Evolutionary conservation across 2,888 invertebrate species (phyloP).

Genomic region (Furcula furcula): DNA sequence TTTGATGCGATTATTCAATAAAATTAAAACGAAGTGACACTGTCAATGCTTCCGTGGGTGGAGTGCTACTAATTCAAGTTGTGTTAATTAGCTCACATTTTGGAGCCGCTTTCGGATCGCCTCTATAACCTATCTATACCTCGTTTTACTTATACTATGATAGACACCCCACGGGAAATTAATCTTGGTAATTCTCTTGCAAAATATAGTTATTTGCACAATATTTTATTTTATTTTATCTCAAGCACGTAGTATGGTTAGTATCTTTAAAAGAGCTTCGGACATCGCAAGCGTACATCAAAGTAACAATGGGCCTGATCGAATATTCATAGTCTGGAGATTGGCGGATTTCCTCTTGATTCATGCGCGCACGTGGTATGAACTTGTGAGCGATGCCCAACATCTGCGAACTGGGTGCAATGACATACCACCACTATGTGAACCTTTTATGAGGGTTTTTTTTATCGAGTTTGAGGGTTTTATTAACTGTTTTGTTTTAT

Average conservation of each 20-base stretch:
- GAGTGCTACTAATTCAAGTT: too few relatives aligned
- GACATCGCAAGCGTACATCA: conserved; percentile 3
- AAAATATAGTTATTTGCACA: too few relatives aligned
- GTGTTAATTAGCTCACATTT: too few relatives aligned
- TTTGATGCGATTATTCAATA: too few relatives aligned
- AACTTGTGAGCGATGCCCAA: conserved; percentile 9
- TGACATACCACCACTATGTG: conserved; percentile 12
- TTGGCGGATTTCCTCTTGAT: conserved; percentile 63
- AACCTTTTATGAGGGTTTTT: conserved; percentile 5
- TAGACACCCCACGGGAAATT: too few relatives aligned
- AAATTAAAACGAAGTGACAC: too few relatives aligned
- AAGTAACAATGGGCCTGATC: conserved; percentile 49
- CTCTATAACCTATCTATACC: too few relatives aligned
- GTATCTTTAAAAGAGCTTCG: conserved; percentile 1
- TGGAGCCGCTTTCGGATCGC: too few relatives aligned
- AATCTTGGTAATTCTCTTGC: too few relatives aligned
- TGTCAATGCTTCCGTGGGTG: too few relatives aligned
- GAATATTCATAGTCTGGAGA: conserved; percentile 52
- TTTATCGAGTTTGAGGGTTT: conserved; percentile 1
- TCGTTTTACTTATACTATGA: too few relatives aligned
- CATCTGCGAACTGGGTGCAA: conserved; percentile 26
- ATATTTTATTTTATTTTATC: too few relatives aligned
- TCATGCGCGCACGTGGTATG: conserved; percentile 37
- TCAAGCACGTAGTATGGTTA: background rate
- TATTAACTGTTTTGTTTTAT: background rate